Base-by-base conservation (phyloP, 2,113 vertebrate species). In the Paralichthys olivaceus region DNA sequence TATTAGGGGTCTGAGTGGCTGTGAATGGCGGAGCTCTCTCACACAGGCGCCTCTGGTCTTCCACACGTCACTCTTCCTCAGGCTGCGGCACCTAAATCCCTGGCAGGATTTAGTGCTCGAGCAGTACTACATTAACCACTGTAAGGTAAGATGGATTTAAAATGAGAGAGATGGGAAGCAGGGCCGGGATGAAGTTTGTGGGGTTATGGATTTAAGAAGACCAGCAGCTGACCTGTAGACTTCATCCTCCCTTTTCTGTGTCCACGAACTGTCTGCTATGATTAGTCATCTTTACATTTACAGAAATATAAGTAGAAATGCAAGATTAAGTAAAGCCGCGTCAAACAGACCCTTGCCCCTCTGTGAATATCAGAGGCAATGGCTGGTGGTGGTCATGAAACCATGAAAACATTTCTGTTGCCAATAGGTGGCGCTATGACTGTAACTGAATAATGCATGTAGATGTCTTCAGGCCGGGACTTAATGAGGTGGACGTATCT, bases 101-200 rank as follows among this genome's bases (percentile, higher is more conserved):
- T 34, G 0, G 53, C 40, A 34, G 87, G 88, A 81, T 84, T 91
- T 79, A 79, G 22, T 9, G 56, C 77, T 25, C 14, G 37, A 20
- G 76, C 59, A 77, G 64, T 20, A 40, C 75, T 23, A 85, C 83
- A 73, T 78, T 56, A 76, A 58, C 15, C 25, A 56, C 37, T 59
- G 77, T 45, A 68, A 82, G 71, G 87, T 87, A 76, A 80, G 47
- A 81, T 71, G 84, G 86, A 69, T 84, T 90, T 83, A 84, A 82
- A 77, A 80, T 13, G 37, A 77, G 65, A 72, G 75, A n/a, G 79
- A 83, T 67, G 79, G 76, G 65, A 61, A 83, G 70, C 37, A 62
- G 61, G 65, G 28, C 51, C 8, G 45, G 76, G 75, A 83, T 78
- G 51, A 79, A 0, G 56, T 32, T 22, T 34, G 17, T 9, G 71